These are phyloP conservation scores for Phrynocephalus versicolor DNA, from an alignment of 2,113 vertebrate species.

Conservation along the genomic window DNA sequence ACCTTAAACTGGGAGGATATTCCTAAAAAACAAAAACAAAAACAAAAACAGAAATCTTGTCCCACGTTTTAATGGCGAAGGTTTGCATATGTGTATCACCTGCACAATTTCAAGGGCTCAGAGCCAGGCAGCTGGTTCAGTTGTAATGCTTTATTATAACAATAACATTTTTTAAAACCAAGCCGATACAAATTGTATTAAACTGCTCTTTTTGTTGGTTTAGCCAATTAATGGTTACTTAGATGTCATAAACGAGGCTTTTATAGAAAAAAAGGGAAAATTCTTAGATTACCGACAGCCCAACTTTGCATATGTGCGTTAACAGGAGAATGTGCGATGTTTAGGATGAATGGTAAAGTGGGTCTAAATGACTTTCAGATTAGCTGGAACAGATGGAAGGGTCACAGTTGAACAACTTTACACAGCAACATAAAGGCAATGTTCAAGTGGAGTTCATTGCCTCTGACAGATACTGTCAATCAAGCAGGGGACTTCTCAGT, in stretches of 20 bases:
- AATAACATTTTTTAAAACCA: slow-evolving; percentile 20
- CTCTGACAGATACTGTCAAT: slow-evolving; percentile 90
- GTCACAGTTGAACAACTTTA: slow-evolving; percentile 92
- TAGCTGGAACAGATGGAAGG: slow-evolving; percentile 92
- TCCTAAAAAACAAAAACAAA: slow-evolving; percentile 12
- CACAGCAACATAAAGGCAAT: slow-evolving; percentile 86
- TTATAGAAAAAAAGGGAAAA: slow-evolving; percentile 14
- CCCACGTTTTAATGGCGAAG: slow-evolving; percentile 35
- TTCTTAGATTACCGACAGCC: slow-evolving; percentile 74
- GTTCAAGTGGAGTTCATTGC: slow-evolving; percentile 88
- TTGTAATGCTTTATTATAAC: not conserved
- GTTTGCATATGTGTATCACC: slow-evolving; percentile 23
- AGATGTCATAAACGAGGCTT: slow-evolving; percentile 76
- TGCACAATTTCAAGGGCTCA: slow-evolving; percentile 20
- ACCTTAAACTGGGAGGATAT: not conserved
- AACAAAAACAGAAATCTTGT: not conserved
- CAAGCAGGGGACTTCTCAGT: slow-evolving; percentile 73
- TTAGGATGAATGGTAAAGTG: slow-evolving; percentile 77
- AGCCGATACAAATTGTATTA: slow-evolving; percentile 22
- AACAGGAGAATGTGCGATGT: slow-evolving; percentile 81
- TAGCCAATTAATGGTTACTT: slow-evolving; percentile 64
- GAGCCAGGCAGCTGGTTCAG: not conserved
- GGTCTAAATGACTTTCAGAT: slow-evolving; percentile 89
- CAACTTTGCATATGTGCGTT: slow-evolving; percentile 84
- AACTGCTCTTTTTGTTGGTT: slow-evolving; percentile 1